Percentiles rank a stretch among this genome's conserved stretches.
These are phyloP conservation scores for Zygothrica quintamaculata DNA, from an alignment of 2,888 invertebrate genomes.

Conservation along the genomic window DNA sequence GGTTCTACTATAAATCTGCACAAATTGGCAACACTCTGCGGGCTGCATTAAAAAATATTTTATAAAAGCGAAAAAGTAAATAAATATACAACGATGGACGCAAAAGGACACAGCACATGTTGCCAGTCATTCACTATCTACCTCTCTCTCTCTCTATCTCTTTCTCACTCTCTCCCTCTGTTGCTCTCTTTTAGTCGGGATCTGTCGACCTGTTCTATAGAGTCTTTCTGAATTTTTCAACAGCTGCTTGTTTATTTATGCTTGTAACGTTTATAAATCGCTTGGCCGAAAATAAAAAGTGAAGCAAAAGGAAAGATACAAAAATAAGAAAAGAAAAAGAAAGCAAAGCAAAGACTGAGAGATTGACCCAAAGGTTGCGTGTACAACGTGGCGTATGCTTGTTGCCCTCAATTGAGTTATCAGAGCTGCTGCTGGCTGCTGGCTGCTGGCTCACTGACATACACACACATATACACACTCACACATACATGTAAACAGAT, in stretches of 20 bases:
- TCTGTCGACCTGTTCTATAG: conserved; percentile 14
- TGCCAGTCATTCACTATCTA: conserved; percentile 56
- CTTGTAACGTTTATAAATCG: conserved; percentile 81
- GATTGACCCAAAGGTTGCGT: conserved; percentile 51
- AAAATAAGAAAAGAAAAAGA: too few species aligned
- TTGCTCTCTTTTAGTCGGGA: conserved; percentile 4
- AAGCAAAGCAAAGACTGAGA: conserved; percentile 39
- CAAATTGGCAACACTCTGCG: conserved; percentile 81
- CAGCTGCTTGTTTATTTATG: conserved; percentile 78
- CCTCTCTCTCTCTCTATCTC: conserved; percentile 9
- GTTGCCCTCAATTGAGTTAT: conserved; percentile 74
- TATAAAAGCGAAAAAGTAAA: conserved; percentile 77
- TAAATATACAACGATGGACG: conserved; percentile 68
- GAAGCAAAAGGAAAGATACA: conserved; percentile 21
- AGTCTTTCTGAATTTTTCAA: conserved; percentile 48
- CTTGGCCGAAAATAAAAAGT: conserved; percentile 52
- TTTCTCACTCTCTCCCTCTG: not conserved
- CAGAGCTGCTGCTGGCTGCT: conserved; percentile 42
- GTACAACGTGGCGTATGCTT: conserved; percentile 69
- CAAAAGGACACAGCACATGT: conserved; percentile 62
- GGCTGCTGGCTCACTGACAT: too few species aligned
- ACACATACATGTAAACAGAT: conserved; percentile 10
- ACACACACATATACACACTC: conserved; percentile 1
- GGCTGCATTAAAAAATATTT: conserved; percentile 80
- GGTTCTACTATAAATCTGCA: conserved; percentile 74